These are phyloP conservation scores for Eudemis profundana DNA, from an alignment of 2,888 invertebrate species.

Conservation along the genomic window DNA sequence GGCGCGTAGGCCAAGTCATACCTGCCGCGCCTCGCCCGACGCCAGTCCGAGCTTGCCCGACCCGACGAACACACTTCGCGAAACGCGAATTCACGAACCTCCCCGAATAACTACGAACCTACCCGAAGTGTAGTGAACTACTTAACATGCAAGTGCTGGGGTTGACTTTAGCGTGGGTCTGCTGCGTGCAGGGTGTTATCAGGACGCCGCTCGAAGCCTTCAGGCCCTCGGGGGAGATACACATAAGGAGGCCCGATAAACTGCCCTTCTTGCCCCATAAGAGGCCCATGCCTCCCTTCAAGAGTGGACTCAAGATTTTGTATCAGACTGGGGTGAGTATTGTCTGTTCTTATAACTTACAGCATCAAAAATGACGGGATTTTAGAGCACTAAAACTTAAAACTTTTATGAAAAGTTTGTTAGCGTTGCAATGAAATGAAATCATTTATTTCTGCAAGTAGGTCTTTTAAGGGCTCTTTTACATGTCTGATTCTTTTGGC, in stretches of 20 bases:
- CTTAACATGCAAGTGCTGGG: slow-evolving; percentile 74
- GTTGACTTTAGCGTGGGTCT: slow-evolving; percentile 71
- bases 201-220: slow-evolving; percentile 86
- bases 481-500: too few relatives aligned
- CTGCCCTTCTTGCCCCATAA: slow-evolving; percentile 77
- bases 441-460: too few relatives aligned
- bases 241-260: slow-evolving; percentile 80
- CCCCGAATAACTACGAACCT: slow-evolving; percentile 55
- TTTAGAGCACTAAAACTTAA: too few relatives aligned
- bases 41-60: slow-evolving; percentile 76
- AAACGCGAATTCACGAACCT: slow-evolving; percentile 52
- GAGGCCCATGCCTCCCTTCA: slow-evolving; percentile 79
- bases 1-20: slow-evolving; percentile 82
- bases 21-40: slow-evolving; percentile 74
- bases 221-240: slow-evolving; percentile 77
- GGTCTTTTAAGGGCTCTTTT: too few relatives aligned
- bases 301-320: slow-evolving; percentile 86
- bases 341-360: slow-evolving; percentile 9
- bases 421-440: too few relatives aligned
- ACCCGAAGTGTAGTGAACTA: slow-evolving; percentile 46
- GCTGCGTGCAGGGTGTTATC: slow-evolving; percentile 73
- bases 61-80: slow-evolving; percentile 68
- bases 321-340: slow-evolving; percentile 91
- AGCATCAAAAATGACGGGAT: too few relatives aligned
- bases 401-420: too few relatives aligned